phyloP scores from a whole-genome alignment of 1,140 invertebrate genomes.

The Brachionus asplanchnoidis region DNA sequence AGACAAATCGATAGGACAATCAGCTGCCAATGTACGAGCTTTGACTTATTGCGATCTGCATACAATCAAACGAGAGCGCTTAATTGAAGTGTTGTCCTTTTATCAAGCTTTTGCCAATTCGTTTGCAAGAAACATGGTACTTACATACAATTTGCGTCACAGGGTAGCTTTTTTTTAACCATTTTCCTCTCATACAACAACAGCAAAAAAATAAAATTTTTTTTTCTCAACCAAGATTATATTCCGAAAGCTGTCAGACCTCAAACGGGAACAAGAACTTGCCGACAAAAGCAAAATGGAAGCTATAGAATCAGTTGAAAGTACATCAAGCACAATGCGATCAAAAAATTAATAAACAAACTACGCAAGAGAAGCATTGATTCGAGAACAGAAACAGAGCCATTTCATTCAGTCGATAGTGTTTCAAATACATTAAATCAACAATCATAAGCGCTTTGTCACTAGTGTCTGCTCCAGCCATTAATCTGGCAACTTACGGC shows the following conservation, averaged over 20 bases:
- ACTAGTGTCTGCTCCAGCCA: slow-evolving; percentile 1
- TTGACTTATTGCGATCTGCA: slow-evolving; percentile 99
- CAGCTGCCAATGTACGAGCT: slow-evolving; percentile 94
- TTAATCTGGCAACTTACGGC: neutral
- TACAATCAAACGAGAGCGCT: slow-evolving; percentile 80
- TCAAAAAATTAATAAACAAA: slow-evolving; percentile 21
- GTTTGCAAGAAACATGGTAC: slow-evolving; percentile 90
- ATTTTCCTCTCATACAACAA: neutral
- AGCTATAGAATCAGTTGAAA: neutral
- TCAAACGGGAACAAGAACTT: slow-evolving; percentile 91
- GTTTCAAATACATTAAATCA: neutral
- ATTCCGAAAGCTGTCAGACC: slow-evolving; percentile 95
- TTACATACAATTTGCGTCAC: slow-evolving; percentile 96
- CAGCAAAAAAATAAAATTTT: neutral
- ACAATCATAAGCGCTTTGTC: slow-evolving; percentile 20
- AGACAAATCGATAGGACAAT: slow-evolving; percentile 88
- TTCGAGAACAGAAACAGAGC: neutral
- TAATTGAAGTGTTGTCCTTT: slow-evolving; percentile 95
- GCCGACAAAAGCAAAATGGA: slow-evolving; percentile 50
- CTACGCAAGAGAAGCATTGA: slow-evolving; percentile 33
- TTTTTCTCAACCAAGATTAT: slow-evolving; percentile 70
- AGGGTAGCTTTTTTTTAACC: slow-evolving; percentile 63
- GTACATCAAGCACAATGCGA: neutral
- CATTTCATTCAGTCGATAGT: neutral
- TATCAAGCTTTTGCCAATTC: slow-evolving; percentile 99